Evolutionary conservation across 92 coral and sea anemone species (phyloP), one percentile per base, ranked within the genome.

Genomic region (Epizoanthus rinbou): DNA sequence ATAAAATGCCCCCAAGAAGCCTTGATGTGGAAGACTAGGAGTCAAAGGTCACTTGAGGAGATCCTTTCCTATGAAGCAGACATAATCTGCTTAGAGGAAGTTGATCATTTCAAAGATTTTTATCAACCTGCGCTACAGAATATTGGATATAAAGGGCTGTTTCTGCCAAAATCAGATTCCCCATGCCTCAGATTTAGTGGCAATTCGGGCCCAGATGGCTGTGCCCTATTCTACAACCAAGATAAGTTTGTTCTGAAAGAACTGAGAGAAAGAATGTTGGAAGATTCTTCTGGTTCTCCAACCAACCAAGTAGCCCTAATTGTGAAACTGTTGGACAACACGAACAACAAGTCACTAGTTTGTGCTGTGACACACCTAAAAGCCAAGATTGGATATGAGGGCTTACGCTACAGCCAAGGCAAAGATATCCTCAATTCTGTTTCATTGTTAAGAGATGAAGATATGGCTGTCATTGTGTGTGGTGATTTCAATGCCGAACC

Each of bases 401-500:
- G 76, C 16, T 84, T 91, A 64, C 95, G 99, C 8, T 57, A 21
- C 35, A 86, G 89, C 4, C 99, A 97, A 85, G 95, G 95, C 35
- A 78, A 73, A 68, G 73, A 79, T 71, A 69, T 97, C 6, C 85
- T 97, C 74, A 87, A 47, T 45, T 68, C 82, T 4, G 73, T 97
- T 43, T 88, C 90, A 57, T 41, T 81, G 67, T 15, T 82, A 60
- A 91, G 85, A 52, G 88, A 76, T 56, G 91, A 87, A 58, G 76
- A 75, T 57, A 80, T 81, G 66, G 87, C 95, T 28, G 89, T 87
- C 1, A 19, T 97, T 18, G 43, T 97, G 24, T 90, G 94, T 86
- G 99, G 99, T 0, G 99, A 97, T 74, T 97, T 97, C 47, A 97
- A 97, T 90, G 99, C 99, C 35, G 95, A 93, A n/a, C 95, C 98